Evolutionary conservation across 2,797 vertebrate genomes (phyloP).

Genomic region (Simalia tracyae): DNA sequence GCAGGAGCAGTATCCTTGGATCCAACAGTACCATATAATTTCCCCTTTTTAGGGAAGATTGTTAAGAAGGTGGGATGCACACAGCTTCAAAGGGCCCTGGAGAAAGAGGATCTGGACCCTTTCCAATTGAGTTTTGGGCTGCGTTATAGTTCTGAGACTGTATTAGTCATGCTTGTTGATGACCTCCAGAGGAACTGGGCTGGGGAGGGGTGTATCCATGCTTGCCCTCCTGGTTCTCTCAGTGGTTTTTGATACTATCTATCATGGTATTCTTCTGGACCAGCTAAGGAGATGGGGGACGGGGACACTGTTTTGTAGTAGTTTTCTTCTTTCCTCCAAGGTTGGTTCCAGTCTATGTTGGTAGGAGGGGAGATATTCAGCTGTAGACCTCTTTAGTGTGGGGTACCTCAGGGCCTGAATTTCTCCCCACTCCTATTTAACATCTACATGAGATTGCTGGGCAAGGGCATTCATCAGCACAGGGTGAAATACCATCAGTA

Average conservation of each 20-base stretch:
- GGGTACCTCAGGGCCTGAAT: not conserved
- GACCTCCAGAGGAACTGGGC: not conserved
- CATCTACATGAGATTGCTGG: not conserved
- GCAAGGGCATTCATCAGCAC: not conserved
- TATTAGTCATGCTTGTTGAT: not conserved
- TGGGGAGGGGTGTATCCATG: not conserved
- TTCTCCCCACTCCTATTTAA: not conserved
- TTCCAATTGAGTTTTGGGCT: not conserved
- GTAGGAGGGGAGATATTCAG: not conserved
- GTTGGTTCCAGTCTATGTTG: no score
- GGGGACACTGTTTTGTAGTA: not conserved
- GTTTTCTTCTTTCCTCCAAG: not conserved
- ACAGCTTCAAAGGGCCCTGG: not conserved
- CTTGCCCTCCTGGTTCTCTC: not conserved
- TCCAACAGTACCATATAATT: not conserved
- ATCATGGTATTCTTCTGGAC: not conserved
- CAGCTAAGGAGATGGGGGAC: not conserved
- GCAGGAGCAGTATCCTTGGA: not conserved
- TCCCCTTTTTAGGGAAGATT: not conserved
- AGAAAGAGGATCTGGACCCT: not conserved
- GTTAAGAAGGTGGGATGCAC: not conserved
- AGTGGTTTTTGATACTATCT: not conserved
- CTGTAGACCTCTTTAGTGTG: not conserved
- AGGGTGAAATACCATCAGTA: not conserved
- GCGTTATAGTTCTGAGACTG: not conserved